Evolutionary conservation across 2,113 vertebrate species (phyloP), one percentile per base, ranked within the genome.

Genomic region (Panthera uncia): DNA sequence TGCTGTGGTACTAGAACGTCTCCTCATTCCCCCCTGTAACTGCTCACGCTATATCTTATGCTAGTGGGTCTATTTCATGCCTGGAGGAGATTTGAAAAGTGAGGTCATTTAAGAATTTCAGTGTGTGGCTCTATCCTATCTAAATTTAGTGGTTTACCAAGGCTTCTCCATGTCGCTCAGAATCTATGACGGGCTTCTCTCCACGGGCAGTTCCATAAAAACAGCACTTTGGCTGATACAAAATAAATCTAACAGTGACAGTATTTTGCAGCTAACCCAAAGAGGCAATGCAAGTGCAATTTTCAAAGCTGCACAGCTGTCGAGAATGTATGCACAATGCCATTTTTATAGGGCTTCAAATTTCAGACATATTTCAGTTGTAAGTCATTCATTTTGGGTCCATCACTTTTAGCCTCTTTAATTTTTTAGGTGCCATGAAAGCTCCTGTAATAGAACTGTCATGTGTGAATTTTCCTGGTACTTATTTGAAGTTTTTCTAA

Each of bases 271-370:
- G 15, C 57, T 12, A 76, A 36, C 33, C 61, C 0, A 21, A 15
- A 13, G 55, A 33, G 4, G 31, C 45, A 1, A 6, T 4, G 31
- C 69, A 31, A 71, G 5, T 31, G 16, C 21, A 0, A 2, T 29
- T 12, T 71, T 23, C 91, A 69, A 79, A 71, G 23, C 27, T 0
- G 11, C 36, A 3, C 4, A 23, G 29, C 79, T 9, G 61, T 7
- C 0, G 21, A 7, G n/a, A 5, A 0, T 5, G 13, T 10, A 12
- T 7, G 14, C 18, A 3, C 38, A 11, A 4, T 0, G 14, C 45
- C 25, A 14, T 10, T 9, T 36, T 85, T 5, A 25, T 0, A 11
- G 25, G 21, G 41, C n/a, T 5, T n/a, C 55, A 5, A 5, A 11
- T 38, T 27, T n/a, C 11, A 45, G 38, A 38, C 12, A 0, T 1